Evolutionary conservation across 1,140 invertebrate genomes (phyloP).

Genomic region (Sinella curviseta): DNA sequence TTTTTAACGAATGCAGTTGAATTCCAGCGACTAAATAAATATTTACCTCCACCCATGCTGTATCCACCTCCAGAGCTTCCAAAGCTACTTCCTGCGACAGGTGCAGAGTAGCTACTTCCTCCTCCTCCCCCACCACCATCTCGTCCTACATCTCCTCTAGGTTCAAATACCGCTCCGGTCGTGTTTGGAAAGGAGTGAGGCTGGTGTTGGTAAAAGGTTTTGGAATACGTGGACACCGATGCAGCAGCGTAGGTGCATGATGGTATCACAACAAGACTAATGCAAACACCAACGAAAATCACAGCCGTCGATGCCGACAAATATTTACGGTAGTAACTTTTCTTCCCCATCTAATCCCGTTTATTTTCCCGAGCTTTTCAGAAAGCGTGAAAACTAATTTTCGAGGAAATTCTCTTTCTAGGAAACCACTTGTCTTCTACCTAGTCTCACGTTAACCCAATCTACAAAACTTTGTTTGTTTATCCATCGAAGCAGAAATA

Average conservation of each 20-base stretch:
- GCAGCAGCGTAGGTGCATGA: not conserved
- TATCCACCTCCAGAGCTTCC: constrained; percentile 23
- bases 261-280: not conserved
- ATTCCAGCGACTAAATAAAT: not conserved
- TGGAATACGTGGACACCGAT: not conserved
- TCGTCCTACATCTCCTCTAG: constrained; percentile 20
- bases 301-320: not conserved
- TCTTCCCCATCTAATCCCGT: not conserved
- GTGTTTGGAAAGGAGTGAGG: not conserved
- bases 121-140: constrained; percentile 6
- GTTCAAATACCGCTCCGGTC: not conserved
- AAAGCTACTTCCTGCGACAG: not conserved
- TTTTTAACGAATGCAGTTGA: not conserved
- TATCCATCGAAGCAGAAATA: not conserved
- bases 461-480: not conserved
- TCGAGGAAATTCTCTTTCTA: not conserved
- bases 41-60: constrained; percentile 22
- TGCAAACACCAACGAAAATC: not conserved
- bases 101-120: not conserved
- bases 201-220: not conserved
- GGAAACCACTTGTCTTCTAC: not conserved
- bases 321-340: not conserved
- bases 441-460: not conserved
- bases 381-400: too few species aligned
- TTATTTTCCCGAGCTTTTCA: not conserved